A percentile compares a stretch with the other conserved stretches of the same genome.
phyloP scores from a whole-genome alignment of 2,888 invertebrate species.

The Lepetodrilus schrolli region DNA sequence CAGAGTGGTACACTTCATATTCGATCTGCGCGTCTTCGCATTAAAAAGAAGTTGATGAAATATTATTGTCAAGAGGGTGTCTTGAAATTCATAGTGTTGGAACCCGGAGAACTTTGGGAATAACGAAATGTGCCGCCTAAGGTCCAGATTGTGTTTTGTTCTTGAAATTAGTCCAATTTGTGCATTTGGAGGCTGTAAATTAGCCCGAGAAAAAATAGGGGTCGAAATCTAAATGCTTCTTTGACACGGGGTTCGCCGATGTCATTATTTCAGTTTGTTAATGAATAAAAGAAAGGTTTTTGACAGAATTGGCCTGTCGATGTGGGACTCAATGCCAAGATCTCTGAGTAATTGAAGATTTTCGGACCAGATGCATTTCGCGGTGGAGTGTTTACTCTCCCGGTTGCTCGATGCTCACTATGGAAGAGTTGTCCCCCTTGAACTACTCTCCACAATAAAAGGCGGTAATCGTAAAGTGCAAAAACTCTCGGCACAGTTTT shows the following conservation, averaged over 20 bases:
- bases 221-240: neutral
- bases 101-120: neutral
- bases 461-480: conserved; percentile 17
- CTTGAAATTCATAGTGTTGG: neutral
- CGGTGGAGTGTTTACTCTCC: neutral
- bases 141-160: conserved; percentile 23
- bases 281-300: conserved; percentile 11
- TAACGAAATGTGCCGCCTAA: neutral
- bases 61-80: neutral
- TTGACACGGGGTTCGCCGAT: neutral
- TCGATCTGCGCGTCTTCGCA: neutral
- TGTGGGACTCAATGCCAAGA: conserved; percentile 7
- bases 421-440: conserved; percentile 6
- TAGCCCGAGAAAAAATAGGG: conserved; percentile 8
- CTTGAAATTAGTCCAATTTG: conserved; percentile 28
- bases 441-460: conserved; percentile 14
- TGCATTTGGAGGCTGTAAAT: neutral
- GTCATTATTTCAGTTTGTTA: conserved; percentile 7
- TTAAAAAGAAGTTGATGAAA: neutral
- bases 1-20: neutral
- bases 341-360: conserved; percentile 17
- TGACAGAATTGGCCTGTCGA: conserved; percentile 5
- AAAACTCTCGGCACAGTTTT: conserved; percentile 6
- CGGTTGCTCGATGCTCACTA: neutral
- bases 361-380: conserved; percentile 9